These are phyloP conservation scores for Gonatopus flavifemur DNA, from an alignment of 1,140 invertebrate species.

Conservation along the genomic window DNA sequence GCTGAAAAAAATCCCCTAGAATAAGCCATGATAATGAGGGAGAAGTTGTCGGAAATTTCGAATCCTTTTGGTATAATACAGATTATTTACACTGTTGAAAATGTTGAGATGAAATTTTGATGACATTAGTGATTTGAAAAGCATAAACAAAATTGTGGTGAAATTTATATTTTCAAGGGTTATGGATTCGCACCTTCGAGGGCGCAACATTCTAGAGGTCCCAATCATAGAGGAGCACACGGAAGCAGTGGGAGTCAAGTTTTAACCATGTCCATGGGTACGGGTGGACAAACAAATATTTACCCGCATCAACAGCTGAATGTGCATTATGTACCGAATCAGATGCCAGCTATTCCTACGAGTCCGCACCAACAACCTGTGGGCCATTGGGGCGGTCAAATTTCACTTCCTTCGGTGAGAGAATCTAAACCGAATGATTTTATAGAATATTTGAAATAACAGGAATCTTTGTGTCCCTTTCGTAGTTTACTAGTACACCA, in stretches of 20 bases:
- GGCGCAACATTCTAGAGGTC: conserved; percentile 40
- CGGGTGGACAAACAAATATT: conserved; percentile 40
- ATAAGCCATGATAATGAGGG: too few species aligned
- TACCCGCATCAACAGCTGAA: conserved; percentile 41
- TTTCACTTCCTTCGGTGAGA: not conserved
- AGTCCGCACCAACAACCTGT: conserved; percentile 37
- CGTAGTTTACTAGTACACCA: conserved; percentile 40
- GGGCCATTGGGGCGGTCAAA: not conserved
- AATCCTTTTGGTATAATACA: too few species aligned
- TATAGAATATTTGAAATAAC: not conserved
- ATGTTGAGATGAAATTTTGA: too few species aligned
- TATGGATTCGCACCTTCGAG: conserved; percentile 41
- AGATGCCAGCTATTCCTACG: conserved; percentile 37
- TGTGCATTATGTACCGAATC: conserved; percentile 34
- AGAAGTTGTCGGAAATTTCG: not conserved
- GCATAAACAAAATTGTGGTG: too few species aligned
- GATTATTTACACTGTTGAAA: too few species aligned
- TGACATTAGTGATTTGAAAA: too few species aligned
- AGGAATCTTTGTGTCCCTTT: conserved; percentile 20
- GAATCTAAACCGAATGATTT: not conserved
- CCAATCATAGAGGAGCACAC: conserved; percentile 44
- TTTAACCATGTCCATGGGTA: conserved; percentile 36
- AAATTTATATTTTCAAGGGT: conserved; percentile 29
- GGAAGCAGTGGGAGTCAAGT: conserved; percentile 37
- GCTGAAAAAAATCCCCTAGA: too few species aligned